A percentile compares a stretch with the other conserved stretches of the same genome.
Conservation (phyloP, 2,888 invertebrate species). For the Laothoe populi region DNA sequence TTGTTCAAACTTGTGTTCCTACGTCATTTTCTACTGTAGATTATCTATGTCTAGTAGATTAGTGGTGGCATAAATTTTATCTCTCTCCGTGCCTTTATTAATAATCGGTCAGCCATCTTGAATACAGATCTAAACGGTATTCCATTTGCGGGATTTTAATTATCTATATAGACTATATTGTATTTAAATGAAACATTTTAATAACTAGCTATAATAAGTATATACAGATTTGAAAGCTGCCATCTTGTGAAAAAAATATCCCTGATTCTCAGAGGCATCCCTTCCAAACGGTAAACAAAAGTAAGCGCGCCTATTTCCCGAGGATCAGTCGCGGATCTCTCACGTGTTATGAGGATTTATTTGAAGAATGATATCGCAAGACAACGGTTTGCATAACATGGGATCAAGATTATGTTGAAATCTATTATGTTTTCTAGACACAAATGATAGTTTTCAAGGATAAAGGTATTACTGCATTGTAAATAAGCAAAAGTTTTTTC, state of each 20-base stretch:
- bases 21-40: not conserved
- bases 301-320: conserved; percentile 41
- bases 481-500: too few species aligned
- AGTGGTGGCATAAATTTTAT: conserved; percentile 25
- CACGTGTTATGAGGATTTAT: conserved; percentile 45
- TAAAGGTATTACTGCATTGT: too few species aligned
- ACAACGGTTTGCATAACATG: conserved; percentile 31
- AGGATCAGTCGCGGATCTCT: conserved; percentile 33
- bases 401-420: not conserved
- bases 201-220: too few species aligned
- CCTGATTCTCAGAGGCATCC: not conserved
- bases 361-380: conserved; percentile 44
- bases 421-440: not conserved
- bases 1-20: not conserved
- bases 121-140: conserved; percentile 16
- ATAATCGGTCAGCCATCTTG: conserved; percentile 27
- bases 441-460: not conserved
- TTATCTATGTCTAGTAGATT: not conserved
- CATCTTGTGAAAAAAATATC: not conserved
- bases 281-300: conserved; percentile 31
- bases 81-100: conserved; percentile 24
- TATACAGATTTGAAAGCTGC: too few species aligned
- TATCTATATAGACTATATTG: not conserved
- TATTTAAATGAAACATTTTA: too few species aligned
- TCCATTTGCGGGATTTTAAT: conserved; percentile 7